Evolutionary conservation across 2,888 invertebrate species (phyloP).

Genomic region (Esperia sulphurella): DNA sequence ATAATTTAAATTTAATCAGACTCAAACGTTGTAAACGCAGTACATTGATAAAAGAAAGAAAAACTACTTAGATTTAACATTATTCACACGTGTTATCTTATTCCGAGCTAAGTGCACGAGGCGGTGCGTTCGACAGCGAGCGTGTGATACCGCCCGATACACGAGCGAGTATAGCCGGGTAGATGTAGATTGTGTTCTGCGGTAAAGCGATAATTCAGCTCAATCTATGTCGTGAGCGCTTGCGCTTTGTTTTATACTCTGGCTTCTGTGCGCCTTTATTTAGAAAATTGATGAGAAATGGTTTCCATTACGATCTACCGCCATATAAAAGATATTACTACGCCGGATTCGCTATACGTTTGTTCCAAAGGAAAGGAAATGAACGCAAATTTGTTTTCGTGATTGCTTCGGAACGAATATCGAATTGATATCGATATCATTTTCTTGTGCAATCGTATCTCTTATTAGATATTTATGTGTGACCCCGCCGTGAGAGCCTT

Average conservation of each 20-base stretch:
- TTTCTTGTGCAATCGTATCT: constrained; percentile 67
- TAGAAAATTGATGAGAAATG: constrained; percentile 80
- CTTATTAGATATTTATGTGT: constrained; percentile 64
- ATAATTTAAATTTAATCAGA: constrained; percentile 48
- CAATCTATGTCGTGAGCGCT: constrained; percentile 78
- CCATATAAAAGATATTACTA: constrained; percentile 69
- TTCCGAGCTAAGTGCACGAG: constrained; percentile 52
- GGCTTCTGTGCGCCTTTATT: constrained; percentile 79
- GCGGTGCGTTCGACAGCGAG: constrained; percentile 32
- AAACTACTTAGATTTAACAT: constrained; percentile 65
- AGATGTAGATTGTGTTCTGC: constrained; percentile 72
- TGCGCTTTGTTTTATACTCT: constrained; percentile 76
- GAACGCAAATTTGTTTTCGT: constrained; percentile 77
- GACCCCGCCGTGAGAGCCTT: constrained; percentile 65
- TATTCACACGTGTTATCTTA: constrained; percentile 70
- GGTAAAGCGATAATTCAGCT: constrained; percentile 79
- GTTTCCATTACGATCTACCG: constrained; percentile 75
- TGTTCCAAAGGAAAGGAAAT: constrained; percentile 74
- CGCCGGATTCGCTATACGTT: constrained; percentile 51
- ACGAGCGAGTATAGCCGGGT: constrained; percentile 7
- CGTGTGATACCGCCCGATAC: constrained; percentile 20
- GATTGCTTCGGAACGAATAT: constrained; percentile 70
- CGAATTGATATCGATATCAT: constrained; percentile 71
- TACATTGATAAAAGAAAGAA: constrained; percentile 60
- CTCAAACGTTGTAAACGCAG: constrained; percentile 60